Evolutionary conservation across 2,113 vertebrate species (phyloP), one percentile per base, ranked within the genome.

Genomic region (Osmerus mordax): DNA sequence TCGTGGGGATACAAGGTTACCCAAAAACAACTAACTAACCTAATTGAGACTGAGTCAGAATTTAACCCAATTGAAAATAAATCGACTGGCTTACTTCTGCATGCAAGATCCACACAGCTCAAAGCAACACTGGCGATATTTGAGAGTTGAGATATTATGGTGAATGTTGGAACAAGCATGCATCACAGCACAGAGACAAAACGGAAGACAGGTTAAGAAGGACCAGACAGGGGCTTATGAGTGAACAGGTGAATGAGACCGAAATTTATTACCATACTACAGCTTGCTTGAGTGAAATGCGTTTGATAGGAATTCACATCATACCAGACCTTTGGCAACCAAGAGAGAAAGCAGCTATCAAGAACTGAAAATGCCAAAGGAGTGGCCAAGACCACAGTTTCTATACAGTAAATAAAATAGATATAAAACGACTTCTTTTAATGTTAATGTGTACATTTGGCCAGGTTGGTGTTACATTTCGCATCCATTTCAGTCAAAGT

Each of bases 311-410:
- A 92, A 90, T 86, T 92, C 89, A 89, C 83, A 89, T 82, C 70
- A 83, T 81, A 92, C 77, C 90, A 92, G 90, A 91, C 94, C 94
- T 97, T 97, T 96, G 95, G 96, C 95, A 97, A 92, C 91, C 83
- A 84, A 94, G 85, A 89, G 81, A 70, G 79, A 89, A 95, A 95
- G 95, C 92, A 94, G 91, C 93, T 92, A 92, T 87, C 82, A 91
- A 94, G 89, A 92, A 92, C 92, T 92, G 90, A 91, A 87, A 79
- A 87, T 89, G 68, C 88, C 91, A 93, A 92, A 92, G 90, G 91
- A 84, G 89, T 67, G 77, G 90, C 90, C 67, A 82, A 89, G 89
- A 91, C 92, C 85, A 90, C 89, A 92, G 91, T 85, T 86, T 92
- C 91, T 92, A 93, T 88, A 92, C 91, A 94, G 92, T 90, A 93